Base-by-base conservation (phyloP, 2,888 invertebrate species). In the Athetis lepigone region DNA sequence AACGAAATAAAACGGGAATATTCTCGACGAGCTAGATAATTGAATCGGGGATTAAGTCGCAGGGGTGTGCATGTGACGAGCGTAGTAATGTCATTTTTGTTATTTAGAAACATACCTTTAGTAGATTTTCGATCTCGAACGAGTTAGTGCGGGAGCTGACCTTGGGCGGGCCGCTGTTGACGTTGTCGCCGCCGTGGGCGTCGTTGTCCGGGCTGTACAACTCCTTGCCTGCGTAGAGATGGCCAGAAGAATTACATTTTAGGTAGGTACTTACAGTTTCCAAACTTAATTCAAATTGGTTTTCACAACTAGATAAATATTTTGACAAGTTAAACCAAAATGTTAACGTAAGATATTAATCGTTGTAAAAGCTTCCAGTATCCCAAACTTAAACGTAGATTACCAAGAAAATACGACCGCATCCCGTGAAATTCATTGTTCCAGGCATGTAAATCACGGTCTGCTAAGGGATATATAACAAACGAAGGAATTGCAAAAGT, bases 61-160 rank as follows among this genome's bases (percentile, higher is more conserved):
- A 83, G 70, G 79, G 81, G 79, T 78, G 84, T 81, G 82, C 80
- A 77, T 80, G 80, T 80, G 75, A 81, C 63, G 80, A 75, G 77
- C 69, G 71, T 74, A 68, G 75, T 71, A 81, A 84, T 79, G 62
- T 81, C 75, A 71, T 81, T 75, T 64, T 51, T 64, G 42, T 45
- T 45, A 58, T 65, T 56, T 55, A 60, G 27, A 71, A 60, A 72
- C 54, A 62, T 72, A 72, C 71, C 97, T 98, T 98, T 77, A 99
- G 96, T 85, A 99, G 96, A 94, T 98, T 98, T 95, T 99, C 99
- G 85, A 99, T 99, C 95, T 99, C 99, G 91, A 98, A 98, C 62
- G 98, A 98, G 93, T 98, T 98, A 70, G 98, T 97, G 81, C 98
- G 96, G 55, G 97, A 97, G 80, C 97, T 96, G 84, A 96, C 97